Conservation (phyloP, 2,113 vertebrate genomes). For the Pseudorasbora parva region DNA sequence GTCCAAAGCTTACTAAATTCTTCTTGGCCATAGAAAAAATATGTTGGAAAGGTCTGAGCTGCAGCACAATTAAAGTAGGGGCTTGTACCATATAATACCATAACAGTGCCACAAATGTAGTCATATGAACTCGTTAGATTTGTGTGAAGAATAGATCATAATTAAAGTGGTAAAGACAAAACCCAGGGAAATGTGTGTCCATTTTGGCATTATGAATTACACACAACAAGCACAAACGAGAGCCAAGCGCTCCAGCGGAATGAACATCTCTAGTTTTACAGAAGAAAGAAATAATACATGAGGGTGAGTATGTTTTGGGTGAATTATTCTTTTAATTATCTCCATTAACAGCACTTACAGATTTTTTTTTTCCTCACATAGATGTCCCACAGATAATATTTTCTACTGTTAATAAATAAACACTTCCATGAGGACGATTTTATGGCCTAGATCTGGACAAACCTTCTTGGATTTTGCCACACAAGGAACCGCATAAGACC, state of each 20-base stretch:
- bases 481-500: background rate
- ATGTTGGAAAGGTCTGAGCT: background rate
- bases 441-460: background rate
- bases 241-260: background rate
- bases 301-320: background rate
- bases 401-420: background rate
- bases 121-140: background rate
- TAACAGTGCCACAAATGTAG: background rate
- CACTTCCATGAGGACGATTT: background rate
- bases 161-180: background rate
- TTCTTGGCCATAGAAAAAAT: background rate
- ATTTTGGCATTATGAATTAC: background rate
- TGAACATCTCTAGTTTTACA: background rate
- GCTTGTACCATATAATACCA: background rate
- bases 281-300: background rate
- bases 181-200: too few species aligned
- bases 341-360: too few species aligned
- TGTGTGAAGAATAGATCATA: background rate
- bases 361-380: too few species aligned
- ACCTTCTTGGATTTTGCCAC: background rate
- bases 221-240: background rate
- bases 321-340: slow-evolving; percentile 1
- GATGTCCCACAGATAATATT: background rate
- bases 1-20: background rate
- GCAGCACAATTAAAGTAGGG: background rate